Percentiles rank a stretch among this genome's conserved stretches.
Conservation (phyloP, 2,113 vertebrate species). For the Hemichromis elongatus region DNA sequence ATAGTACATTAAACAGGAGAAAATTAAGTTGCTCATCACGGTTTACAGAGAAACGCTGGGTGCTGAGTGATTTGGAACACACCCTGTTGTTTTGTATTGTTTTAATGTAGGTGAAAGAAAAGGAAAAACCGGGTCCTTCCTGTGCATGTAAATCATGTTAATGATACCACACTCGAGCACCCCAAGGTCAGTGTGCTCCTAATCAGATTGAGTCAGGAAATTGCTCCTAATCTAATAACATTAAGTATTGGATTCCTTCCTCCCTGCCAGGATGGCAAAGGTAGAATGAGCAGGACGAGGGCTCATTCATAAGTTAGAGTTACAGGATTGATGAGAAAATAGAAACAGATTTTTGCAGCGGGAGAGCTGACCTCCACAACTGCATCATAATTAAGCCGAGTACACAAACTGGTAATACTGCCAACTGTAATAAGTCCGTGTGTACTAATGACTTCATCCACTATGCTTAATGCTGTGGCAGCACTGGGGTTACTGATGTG, state of each 20-base stretch:
- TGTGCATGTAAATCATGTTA: slow-evolving; percentile 43
- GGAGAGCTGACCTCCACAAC: neutral
- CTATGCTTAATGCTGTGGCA: neutral
- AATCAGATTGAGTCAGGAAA: slow-evolving; percentile 66
- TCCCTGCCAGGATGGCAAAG: slow-evolving; percentile 30
- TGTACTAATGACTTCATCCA: neutral
- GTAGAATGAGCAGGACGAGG: slow-evolving; percentile 13
- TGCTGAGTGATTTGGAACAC: neutral
- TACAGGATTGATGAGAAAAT: neutral
- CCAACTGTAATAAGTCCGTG: neutral
- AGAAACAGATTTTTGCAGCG: neutral
- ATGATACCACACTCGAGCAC: slow-evolving; percentile 28
- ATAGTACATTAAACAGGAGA: neutral
- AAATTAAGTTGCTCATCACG: neutral
- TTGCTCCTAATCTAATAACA: slow-evolving; percentile 59
- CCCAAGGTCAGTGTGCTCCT: slow-evolving; percentile 35
- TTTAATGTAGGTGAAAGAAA: neutral
- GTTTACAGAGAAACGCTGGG: neutral
- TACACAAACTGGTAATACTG: neutral
- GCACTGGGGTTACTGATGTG: neutral
- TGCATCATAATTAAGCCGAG: neutral
- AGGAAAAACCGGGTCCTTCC: neutral
- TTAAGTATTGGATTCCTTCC: slow-evolving; percentile 54
- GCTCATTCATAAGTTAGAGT: slow-evolving; percentile 38
- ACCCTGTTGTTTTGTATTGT: neutral